Percentiles rank a stretch among this genome's conserved stretches.
Conservation (phyloP, 2,797 vertebrate species). For the Ibycter americanus region DNA sequence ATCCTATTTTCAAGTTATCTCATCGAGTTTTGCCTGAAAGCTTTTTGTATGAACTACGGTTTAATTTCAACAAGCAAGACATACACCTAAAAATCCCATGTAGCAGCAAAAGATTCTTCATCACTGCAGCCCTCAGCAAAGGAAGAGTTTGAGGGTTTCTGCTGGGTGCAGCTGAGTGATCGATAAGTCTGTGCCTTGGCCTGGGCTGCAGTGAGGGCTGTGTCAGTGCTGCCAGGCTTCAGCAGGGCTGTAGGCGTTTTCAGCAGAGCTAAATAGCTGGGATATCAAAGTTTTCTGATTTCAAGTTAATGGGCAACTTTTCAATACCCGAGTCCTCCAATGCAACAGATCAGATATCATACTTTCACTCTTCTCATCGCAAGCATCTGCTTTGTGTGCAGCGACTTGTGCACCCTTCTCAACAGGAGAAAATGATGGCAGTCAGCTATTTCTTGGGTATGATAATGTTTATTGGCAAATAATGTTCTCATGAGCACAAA, state of each 20-base stretch:
- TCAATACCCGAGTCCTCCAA: not conserved
- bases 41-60: not conserved
- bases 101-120: not conserved
- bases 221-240: not conserved
- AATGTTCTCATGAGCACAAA: not conserved
- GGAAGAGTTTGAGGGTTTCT: not conserved
- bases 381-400: not conserved
- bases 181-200: not conserved
- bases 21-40: not conserved
- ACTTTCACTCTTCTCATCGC: not conserved
- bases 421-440: not conserved
- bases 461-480: slow-evolving; percentile 11
- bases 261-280: not conserved
- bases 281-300: not conserved
- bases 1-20: not conserved
- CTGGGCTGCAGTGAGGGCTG: not conserved
- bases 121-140: not conserved
- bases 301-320: not conserved
- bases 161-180: not conserved
- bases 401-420: not conserved
- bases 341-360: not conserved
- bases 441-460: slow-evolving; percentile 13
- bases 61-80: not conserved
- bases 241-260: not conserved
- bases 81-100: not conserved